Evolutionary conservation across 2,797 vertebrate genomes (phyloP), one percentile per base, ranked within the genome.

Genomic region (Scyliorhinus canicula): DNA sequence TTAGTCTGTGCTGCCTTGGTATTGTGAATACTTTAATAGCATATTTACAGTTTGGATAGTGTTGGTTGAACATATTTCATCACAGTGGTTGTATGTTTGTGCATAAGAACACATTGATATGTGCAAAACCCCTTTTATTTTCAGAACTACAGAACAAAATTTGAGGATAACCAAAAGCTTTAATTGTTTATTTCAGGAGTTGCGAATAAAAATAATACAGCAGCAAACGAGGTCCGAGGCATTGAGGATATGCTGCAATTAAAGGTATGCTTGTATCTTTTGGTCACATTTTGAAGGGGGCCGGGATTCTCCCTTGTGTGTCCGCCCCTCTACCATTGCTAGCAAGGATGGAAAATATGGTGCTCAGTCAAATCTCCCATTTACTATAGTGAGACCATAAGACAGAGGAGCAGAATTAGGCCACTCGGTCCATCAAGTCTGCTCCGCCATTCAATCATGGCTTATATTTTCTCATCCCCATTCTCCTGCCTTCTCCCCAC

Each of bases 231-330:
- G 97, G 96, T 95, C 95, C 96, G 95, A 97, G 97, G 96, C 84
- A 85, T 97, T 63, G 97, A 96, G 96, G 97, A 97, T 95, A 97
- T 97, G 97, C 97, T 98, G 97, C 97, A 98, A 96, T 96, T 98
- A 97, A 97, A 98, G 98, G 99, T 99, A 96, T 98, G 97, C 98
- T 96, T 1, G 21, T 95, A 14, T 40, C 95, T 84, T 26, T 67
- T 19, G 6, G 31, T 28, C 44, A 47, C 31, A 67, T 50, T 28
- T 94, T 74, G 44, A 7, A 31, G 19, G n/a, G n/a, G n/a, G n/a
- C n/a, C n/a, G n/a, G n/a, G n/a, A n/a, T n/a, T n/a, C n/a, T n/a
- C n/a, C n/a, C n/a, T n/a, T n/a, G n/a, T n/a, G n/a, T n/a, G n/a
- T n/a, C n/a, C n/a, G n/a, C n/a, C n/a, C n/a, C n/a, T n/a, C n/a